Base-by-base conservation (phyloP, 2,113 vertebrate species). In the Hyaena hyaena region DNA sequence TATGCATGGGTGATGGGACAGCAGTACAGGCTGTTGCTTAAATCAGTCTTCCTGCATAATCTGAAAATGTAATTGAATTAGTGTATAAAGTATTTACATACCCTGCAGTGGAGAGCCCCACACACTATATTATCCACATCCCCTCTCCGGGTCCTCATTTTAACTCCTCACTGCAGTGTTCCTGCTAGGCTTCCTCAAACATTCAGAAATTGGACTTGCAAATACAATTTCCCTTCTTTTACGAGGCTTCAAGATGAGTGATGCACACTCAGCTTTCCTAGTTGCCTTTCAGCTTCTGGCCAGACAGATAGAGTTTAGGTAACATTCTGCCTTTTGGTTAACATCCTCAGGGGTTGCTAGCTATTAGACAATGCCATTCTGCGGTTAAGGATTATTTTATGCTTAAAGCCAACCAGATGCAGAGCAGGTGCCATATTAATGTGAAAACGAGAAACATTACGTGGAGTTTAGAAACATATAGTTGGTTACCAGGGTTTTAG, bases 141-240 rank as follows among this genome's bases (percentile, higher is more conserved):
- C 73, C 71, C 58, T 96, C 66, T 88, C 92, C 33, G 90, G 87
- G 63, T 50, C 92, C 88, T 97, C 96, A 89, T 98, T 98, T 97
- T 92, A 96, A 94, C 97, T 98, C 68, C 85, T 97, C 88, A 77
- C 95, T 97, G 93, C 96, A 96, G 94, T 94, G 95, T 96, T 97
- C 97, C 97, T 97, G 93, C 0, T 3, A 97, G 95, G 90, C 96
- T 97, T 94, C 94, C 88, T 98, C 97, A 96, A 96, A 98, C 97
- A 96, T 97, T 98, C 95, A 97, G 96, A 98, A 98, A 98, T 98
- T 98, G 97, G 98, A 98, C 97, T 98, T 98, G 98, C 98, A 98
- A 98, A 98, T 98, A 98, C 97, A 98, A 98, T 98, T 98, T 97
- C 94, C 82, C 94, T 97, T 95, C 97, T 98, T 98, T 98, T 98